phyloP scores from a whole-genome alignment of 53 echinoderm and acorn worm genomes.

The Mesocentrotus franciscanus region DNA sequence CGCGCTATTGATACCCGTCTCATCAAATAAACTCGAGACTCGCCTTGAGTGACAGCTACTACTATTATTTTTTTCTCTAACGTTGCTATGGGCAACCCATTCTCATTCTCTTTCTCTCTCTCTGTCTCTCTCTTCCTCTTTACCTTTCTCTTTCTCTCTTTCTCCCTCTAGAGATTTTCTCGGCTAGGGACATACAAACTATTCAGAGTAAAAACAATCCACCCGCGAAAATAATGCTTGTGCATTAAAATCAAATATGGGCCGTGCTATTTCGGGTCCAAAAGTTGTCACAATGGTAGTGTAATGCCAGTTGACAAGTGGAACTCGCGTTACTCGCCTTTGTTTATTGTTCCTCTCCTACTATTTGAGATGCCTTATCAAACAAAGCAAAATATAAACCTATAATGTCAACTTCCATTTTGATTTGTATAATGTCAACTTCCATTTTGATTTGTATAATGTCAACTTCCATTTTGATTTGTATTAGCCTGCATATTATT shows the following conservation, averaged over 20 bases:
- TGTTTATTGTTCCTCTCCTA: constrained; percentile 1
- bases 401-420: too few relatives aligned
- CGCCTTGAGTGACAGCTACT: constrained; percentile 59
- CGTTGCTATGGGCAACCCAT: constrained; percentile 47
- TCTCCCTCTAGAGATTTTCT: background rate
- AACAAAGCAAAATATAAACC: background rate
- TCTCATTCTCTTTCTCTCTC: constrained; percentile 2
- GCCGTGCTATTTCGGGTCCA: constrained; percentile 27
- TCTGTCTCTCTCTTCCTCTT: background rate
- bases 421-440: too few relatives aligned
- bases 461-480: too few relatives aligned
- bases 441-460: too few relatives aligned
- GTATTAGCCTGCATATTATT: too few relatives aligned
- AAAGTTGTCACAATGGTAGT: constrained; percentile 11
- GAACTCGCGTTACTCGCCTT: background rate
- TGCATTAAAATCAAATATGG: constrained; percentile 47
- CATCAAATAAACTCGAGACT: constrained; percentile 62
- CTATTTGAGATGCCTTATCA: background rate
- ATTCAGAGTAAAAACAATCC: constrained; percentile 50
- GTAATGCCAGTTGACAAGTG: background rate
- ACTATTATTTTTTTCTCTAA: constrained; percentile 12
- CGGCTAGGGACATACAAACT: constrained; percentile 21
- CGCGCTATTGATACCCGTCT: constrained; percentile 61
- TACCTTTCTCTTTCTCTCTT: background rate
- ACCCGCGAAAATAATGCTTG: background rate